Percentiles rank a stretch among this genome's conserved stretches.
Conservation (phyloP, 1,140 invertebrate species). For the Cheumatopsyche charites region DNA sequence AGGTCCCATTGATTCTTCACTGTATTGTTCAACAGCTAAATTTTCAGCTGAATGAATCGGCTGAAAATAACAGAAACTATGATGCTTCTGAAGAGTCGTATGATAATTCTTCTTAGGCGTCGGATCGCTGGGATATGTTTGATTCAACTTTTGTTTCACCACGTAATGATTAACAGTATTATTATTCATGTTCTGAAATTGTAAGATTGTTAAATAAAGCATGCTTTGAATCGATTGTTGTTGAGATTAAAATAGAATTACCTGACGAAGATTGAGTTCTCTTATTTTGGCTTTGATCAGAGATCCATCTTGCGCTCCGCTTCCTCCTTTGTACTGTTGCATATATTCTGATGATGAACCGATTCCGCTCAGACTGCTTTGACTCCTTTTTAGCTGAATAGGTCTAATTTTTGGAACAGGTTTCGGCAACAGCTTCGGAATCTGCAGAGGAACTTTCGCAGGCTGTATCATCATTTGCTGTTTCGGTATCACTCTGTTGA, state of each 20-base stretch:
- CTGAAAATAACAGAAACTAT: conserved; percentile 72
- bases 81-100: conserved; percentile 70
- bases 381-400: conserved; percentile 42
- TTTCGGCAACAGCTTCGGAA: conserved; percentile 44
- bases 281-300: conserved; percentile 45
- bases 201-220: conserved; percentile 30
- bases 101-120: conserved; percentile 65
- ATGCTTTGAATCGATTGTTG: not conserved
- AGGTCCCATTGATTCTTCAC: conserved; percentile 51
- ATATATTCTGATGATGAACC: conserved; percentile 35
- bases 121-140: conserved; percentile 51
- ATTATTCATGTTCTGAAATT: conserved; percentile 61
- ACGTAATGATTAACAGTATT: conserved; percentile 54
- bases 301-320: conserved; percentile 37
- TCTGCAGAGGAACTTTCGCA: conserved; percentile 42
- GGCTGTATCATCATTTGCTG: conserved; percentile 45
- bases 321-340: conserved; percentile 27
- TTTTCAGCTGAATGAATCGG: conserved; percentile 50
- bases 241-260: too few relatives aligned
- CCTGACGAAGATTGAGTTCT: conserved; percentile 47
- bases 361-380: conserved; percentile 44
- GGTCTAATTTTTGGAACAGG: conserved; percentile 44
- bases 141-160: conserved; percentile 59
- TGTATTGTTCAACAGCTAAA: conserved; percentile 48
- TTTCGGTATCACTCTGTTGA: conserved; percentile 41